Conservation (phyloP, 1,140 invertebrate species). For the Heliconius nattereri region DNA sequence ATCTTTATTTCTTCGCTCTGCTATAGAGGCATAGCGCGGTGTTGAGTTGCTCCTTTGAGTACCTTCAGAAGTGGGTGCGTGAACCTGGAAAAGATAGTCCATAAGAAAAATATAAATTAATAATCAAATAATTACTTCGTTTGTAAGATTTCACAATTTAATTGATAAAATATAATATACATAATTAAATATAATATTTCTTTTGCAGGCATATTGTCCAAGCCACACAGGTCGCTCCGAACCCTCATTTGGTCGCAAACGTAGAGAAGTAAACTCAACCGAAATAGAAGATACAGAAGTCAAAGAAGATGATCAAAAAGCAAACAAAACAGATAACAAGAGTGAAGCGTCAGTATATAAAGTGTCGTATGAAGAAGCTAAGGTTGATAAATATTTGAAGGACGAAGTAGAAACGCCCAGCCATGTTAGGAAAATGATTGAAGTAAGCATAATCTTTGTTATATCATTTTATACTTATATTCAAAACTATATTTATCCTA, state of each 20-base stretch:
- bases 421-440: constrained; percentile 92
- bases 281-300: constrained; percentile 46
- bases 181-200: not conserved
- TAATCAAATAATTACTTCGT: no score
- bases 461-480: not conserved
- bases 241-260: constrained; percentile 88
- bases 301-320: constrained; percentile 48
- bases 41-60: no score
- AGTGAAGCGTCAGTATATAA: constrained; percentile 61
- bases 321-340: constrained; percentile 51
- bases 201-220: constrained; percentile 87
- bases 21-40: no score
- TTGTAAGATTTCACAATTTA: not conserved
- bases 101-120: no score
- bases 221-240: constrained; percentile 87
- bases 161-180: not conserved
- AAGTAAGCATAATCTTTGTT: constrained; percentile 80
- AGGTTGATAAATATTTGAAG: constrained; percentile 78
- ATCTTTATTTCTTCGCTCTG: no score
- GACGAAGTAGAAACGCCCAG: constrained; percentile 83
- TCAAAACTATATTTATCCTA: no score
- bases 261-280: constrained; percentile 83
- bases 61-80: no score
- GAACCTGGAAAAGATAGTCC: no score
- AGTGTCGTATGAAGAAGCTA: constrained; percentile 70